Base-by-base conservation (phyloP, 2,113 vertebrate genomes). In the Elaphurus davidianus region DNA sequence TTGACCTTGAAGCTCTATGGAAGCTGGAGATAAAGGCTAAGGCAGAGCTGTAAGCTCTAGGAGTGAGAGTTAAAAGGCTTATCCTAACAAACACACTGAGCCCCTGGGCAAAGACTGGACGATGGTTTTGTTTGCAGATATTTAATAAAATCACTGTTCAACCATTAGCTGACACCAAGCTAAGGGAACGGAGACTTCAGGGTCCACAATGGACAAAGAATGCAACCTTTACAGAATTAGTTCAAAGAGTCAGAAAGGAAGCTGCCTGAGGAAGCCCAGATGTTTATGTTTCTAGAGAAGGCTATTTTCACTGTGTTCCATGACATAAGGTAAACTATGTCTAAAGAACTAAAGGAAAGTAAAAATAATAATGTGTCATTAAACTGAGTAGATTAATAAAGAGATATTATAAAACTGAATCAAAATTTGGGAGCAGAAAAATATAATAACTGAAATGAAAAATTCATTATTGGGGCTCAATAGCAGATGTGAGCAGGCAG, bases 291-390 rank as follows among this genome's bases (percentile, higher is more conserved):
- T 59, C 16, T 86, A 52, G 55, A 79, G 10, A 89, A 76, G 74
- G 52, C 71, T 45, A 76, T 83, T 91, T 90, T 55, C 95, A 83
- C 84, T 45, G 76, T 82, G 19, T 28, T 64, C 78, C 79, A 21
- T 25, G 30, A 54, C 28, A 60, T 54, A 91, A 83, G 76, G 52
- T 30, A 90, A 87, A 67, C 52, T 85, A 60, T 89, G 50, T 83
- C 87, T 97, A 54, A 59, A 91, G 43, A 71, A 88, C 36, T 74
- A 84, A 92, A 90, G 87, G 17, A 52, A 89, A 96, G 55, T 78
- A 54, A 79, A 67, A 60, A 59, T 60, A 76, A 36, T 6, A 47
- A 17, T 64, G 30, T 90, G 3, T 87, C n/a, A 33, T 87, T 83
- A 78, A 64, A 21, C 30, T 71, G 36, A 85, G 40, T 79, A 79